These are phyloP conservation scores for Caenorhabditis uteleia DNA, from an alignment of 2,888 invertebrate genomes.

Conservation along the genomic window DNA sequence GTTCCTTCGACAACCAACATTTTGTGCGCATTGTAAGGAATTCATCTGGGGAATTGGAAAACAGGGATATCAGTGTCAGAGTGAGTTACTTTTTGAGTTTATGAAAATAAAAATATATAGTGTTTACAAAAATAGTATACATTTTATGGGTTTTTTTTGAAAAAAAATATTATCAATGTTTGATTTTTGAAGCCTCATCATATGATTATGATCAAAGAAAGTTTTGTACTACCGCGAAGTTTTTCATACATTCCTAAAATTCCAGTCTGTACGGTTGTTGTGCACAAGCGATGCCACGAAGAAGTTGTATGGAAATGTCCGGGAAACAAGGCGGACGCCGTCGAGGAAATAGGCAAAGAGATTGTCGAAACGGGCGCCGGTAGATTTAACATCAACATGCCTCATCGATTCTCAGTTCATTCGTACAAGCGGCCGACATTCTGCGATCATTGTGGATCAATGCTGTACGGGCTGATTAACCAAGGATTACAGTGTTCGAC, in stretches of 20 bases:
- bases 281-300: slow-evolving; percentile 97
- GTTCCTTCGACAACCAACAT: slow-evolving; percentile 95
- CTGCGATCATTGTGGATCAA: slow-evolving; percentile 98
- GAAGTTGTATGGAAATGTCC: slow-evolving; percentile 98
- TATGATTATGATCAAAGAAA: no score
- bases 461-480: slow-evolving; percentile 91
- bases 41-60: slow-evolving; percentile 86
- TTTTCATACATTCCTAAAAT: slow-evolving; percentile 47
- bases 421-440: slow-evolving; percentile 96
- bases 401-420: slow-evolving; percentile 91
- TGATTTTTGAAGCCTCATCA: no score
- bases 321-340: slow-evolving; percentile 79
- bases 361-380: slow-evolving; percentile 45
- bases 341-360: slow-evolving; percentile 58
- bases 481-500: slow-evolving; percentile 88
- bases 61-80: slow-evolving; percentile 74
- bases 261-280: slow-evolving; percentile 96
- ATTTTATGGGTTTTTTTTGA: no score
- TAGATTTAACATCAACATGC: slow-evolving; percentile 96
- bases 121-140: no score
- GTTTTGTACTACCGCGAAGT: background rate
- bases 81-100: slow-evolving; percentile 67
- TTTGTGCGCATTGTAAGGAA: slow-evolving; percentile 98
- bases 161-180: no score
- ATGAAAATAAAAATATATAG: no score